Percentiles rank a stretch among this genome's conserved stretches.
Conservation (phyloP, 2,888 invertebrate species). For the Entomobrya proxima region DNA sequence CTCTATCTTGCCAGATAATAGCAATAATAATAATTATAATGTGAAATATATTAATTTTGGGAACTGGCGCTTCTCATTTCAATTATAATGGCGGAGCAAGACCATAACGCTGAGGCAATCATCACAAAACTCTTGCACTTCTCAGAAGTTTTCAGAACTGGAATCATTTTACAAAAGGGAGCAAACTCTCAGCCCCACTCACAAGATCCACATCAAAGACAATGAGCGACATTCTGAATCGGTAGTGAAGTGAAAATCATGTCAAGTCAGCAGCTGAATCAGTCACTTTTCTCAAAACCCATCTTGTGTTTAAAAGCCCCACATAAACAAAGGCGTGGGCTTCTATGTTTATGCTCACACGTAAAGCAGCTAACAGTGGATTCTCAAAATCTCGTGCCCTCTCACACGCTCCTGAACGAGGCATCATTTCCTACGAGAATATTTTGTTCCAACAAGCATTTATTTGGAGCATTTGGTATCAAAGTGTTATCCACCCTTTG, state of each 20-base stretch:
- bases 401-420: background rate
- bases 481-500: no score
- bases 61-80: background rate
- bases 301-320: constrained; percentile 2
- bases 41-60: constrained; percentile 21
- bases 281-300: constrained; percentile 38
- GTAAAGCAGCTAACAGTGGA: background rate
- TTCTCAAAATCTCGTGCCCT: constrained; percentile 5
- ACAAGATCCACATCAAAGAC: constrained; percentile 46
- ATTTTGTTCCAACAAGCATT: background rate
- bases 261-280: constrained; percentile 64
- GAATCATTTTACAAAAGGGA: background rate
- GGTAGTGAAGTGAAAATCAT: constrained; percentile 37
- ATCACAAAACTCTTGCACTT: background rate
- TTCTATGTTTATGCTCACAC: background rate
- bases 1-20: background rate
- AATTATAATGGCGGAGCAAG: background rate
- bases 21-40: background rate
- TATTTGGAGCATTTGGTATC: no score
- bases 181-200: background rate
- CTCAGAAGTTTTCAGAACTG: background rate
- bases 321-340: background rate
- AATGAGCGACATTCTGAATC: constrained; percentile 36
- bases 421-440: background rate
- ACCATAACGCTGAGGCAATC: background rate